Conservation (phyloP, 2,888 invertebrate species). For the Frankliniella intonsa region DNA sequence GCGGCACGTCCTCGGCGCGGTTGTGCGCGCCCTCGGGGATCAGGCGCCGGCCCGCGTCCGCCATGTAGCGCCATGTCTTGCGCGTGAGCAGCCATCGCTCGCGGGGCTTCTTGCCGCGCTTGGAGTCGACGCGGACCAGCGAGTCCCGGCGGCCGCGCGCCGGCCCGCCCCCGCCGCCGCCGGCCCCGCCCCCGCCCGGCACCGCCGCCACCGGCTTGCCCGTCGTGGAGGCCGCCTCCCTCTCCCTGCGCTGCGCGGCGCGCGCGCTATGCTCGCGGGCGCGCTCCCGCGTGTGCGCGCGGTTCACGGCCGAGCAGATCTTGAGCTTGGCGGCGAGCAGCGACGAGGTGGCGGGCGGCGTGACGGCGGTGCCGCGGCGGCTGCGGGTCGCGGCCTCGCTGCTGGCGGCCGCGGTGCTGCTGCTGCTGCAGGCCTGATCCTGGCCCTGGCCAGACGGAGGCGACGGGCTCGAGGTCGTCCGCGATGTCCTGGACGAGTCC, state of each 20-base stretch:
- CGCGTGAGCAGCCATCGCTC: constrained; percentile 84
- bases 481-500: neutral
- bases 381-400: constrained; percentile 33
- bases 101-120: constrained; percentile 56
- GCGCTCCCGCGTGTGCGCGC: constrained; percentile 30
- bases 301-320: constrained; percentile 18
- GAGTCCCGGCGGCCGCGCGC: constrained; percentile 44
- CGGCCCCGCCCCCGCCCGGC: constrained; percentile 38
- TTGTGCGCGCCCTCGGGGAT: constrained; percentile 76
- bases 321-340: constrained; percentile 25
- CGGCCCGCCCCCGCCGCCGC: constrained; percentile 31
- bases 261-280: constrained; percentile 32
- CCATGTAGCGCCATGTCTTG: constrained; percentile 89
- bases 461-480: neutral
- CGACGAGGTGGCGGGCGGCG: constrained; percentile 30
- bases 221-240: constrained; percentile 29
- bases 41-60: constrained; percentile 80
- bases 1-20: constrained; percentile 69
- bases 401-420: constrained; percentile 28
- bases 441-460: neutral
- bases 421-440: neutral
- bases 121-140: constrained; percentile 47
- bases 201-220: constrained; percentile 36
- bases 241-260: constrained; percentile 36
- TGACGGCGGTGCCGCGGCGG: constrained; percentile 32